Evolutionary conservation across 2,113 vertebrate genomes (phyloP).

Genomic region (Paratilapia polleni): DNA sequence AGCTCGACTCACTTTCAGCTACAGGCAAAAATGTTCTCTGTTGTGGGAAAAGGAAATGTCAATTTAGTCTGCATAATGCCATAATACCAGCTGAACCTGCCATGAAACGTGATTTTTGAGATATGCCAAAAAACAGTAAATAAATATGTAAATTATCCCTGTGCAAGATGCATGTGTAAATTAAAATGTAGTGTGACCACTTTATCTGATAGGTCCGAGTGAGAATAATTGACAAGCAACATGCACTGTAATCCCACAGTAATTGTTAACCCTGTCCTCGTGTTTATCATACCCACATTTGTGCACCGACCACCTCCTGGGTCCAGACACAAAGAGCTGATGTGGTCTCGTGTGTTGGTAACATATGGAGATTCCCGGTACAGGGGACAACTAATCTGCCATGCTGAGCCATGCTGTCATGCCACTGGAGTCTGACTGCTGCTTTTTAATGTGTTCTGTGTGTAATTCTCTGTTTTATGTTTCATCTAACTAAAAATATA

Average conservation of each 20-base stretch:
- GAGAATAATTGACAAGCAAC: constrained; percentile 30
- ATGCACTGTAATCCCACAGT: constrained; percentile 47
- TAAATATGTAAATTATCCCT: constrained; percentile 49
- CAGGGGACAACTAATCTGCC: constrained; percentile 88
- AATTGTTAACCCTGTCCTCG: constrained; percentile 37
- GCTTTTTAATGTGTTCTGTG: constrained; percentile 88
- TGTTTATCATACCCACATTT: constrained; percentile 24
- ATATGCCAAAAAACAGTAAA: constrained; percentile 45
- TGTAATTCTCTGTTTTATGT: constrained; percentile 84
- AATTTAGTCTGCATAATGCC: constrained; percentile 40
- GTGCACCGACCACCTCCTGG: constrained; percentile 47
- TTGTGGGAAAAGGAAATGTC: neutral
- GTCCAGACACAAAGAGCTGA: constrained; percentile 44
- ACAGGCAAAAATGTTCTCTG: constrained; percentile 17
- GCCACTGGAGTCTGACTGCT: constrained; percentile 89
- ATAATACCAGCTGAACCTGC: constrained; percentile 64
- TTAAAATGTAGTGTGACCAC: constrained; percentile 50
- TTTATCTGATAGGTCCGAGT: constrained; percentile 42
- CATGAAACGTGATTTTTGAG: constrained; percentile 41
- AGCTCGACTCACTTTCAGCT: constrained; percentile 25
- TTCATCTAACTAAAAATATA: constrained; percentile 81
- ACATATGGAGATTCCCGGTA: constrained; percentile 74
- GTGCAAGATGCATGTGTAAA: constrained; percentile 66
- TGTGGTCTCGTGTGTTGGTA: constrained; percentile 66
- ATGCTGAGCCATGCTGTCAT: constrained; percentile 95